Conservation (phyloP, 1,140 invertebrate species). For the Augochlora pura region DNA sequence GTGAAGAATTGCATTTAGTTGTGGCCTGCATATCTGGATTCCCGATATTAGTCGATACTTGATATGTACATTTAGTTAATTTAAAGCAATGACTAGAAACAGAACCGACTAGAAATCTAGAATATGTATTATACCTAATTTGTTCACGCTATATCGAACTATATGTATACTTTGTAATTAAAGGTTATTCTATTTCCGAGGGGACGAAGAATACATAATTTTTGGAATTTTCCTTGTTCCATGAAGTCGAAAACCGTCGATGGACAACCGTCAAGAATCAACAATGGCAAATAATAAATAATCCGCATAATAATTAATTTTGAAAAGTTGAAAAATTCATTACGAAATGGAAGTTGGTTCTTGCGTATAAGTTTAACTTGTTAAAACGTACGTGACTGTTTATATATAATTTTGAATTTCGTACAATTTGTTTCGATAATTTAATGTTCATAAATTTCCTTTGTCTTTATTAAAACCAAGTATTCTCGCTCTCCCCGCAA, state of each 20-base stretch:
- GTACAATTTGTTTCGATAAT: neutral
- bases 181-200: neutral
- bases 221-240: neutral
- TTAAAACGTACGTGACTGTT: too few species aligned
- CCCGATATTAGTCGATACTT: slow-evolving; percentile 49
- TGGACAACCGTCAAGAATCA: too few species aligned
- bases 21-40: slow-evolving; percentile 68
- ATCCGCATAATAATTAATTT: too few species aligned
- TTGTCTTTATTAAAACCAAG: too few species aligned
- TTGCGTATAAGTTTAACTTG: too few species aligned
- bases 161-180: neutral
- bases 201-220: neutral
- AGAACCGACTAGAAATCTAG: slow-evolving; percentile 2
- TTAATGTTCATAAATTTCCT: neutral
- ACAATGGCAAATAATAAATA: too few species aligned
- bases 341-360: too few species aligned
- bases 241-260: neutral
- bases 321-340: too few species aligned
- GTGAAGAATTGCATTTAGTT: slow-evolving; percentile 67
- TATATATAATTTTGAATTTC: neutral
- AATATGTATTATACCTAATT: neutral
- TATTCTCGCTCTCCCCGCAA: too few species aligned
- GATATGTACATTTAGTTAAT: slow-evolving; percentile 27
- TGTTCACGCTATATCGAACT: neutral
- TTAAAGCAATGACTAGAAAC: slow-evolving; percentile 39